Conservation (phyloP, 2,113 vertebrate genomes). For the Gyps fulvus region DNA sequence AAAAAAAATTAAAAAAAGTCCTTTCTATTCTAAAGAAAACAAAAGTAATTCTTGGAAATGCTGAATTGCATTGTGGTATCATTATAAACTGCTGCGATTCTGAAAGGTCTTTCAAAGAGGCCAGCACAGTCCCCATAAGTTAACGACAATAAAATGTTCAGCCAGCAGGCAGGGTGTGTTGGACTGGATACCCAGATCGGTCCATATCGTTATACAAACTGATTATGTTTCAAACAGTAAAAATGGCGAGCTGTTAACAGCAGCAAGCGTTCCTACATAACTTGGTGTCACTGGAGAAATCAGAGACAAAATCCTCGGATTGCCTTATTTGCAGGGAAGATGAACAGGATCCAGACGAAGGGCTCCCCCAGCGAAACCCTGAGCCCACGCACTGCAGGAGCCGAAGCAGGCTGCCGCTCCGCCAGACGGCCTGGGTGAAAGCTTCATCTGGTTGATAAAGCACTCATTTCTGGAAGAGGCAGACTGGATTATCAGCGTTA, state of each 20-base stretch:
- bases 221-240: constrained; percentile 37
- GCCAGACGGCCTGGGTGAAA: background rate
- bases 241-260: background rate
- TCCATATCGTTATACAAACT: background rate
- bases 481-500: background rate
- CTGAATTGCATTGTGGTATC: constrained; percentile 11
- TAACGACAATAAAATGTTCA: constrained; percentile 17
- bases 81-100: background rate
- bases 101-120: background rate
- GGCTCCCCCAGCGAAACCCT: background rate
- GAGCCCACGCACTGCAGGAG: background rate
- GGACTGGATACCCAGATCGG: background rate
- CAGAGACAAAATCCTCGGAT: background rate
- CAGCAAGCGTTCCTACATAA: background rate
- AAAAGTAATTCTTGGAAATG: constrained; percentile 42
- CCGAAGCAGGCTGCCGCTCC: rapidly evolving
- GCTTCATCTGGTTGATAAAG: background rate
- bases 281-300: constrained; percentile 2
- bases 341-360: background rate
- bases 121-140: constrained; percentile 8
- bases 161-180: background rate
- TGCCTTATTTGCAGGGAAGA: background rate
- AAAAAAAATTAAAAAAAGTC: background rate
- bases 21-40: constrained; percentile 30
- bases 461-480: background rate